phyloP scores from a whole-genome alignment of 1,140 invertebrate genomes.

The Trypoxylus dichotomus region DNA sequence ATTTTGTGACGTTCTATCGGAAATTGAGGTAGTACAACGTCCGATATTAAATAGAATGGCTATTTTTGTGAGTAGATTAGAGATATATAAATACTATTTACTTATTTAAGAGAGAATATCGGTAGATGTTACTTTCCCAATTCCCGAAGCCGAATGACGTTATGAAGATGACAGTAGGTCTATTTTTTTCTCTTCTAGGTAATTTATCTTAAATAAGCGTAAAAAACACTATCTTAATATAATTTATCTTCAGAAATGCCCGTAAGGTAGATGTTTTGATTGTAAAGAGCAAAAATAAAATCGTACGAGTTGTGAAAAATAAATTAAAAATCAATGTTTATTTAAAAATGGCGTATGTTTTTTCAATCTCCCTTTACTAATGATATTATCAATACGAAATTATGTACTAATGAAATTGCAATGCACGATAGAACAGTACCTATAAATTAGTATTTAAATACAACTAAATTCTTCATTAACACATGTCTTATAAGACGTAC shows the following conservation, averaged over 20 bases:
- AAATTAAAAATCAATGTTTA: slow-evolving; percentile 16
- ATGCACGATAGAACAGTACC: no score
- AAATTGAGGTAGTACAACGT: background rate
- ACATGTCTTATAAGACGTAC: no score
- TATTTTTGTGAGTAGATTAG: slow-evolving; percentile 6
- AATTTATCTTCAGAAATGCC: background rate
- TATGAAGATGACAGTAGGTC: background rate
- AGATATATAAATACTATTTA: background rate
- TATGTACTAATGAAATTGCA: no score
- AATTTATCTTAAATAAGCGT: background rate
- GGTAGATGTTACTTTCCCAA: background rate
- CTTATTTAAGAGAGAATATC: background rate
- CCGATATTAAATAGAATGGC: background rate
- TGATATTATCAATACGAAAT: no score
- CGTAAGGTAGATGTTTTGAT: background rate
- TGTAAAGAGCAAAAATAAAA: slow-evolving; percentile 3
- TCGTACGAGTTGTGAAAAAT: slow-evolving; percentile 10
- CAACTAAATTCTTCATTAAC: no score
- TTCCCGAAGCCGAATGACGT: background rate
- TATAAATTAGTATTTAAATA: no score
- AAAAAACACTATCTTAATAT: background rate
- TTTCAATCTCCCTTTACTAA: background rate
- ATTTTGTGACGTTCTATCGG: background rate
- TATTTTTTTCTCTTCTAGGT: background rate
- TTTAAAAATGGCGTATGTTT: background rate